A percentile compares a stretch with the other conserved stretches of the same genome.
Evolutionary conservation across 2,888 invertebrate genomes (phyloP).

Genomic region (Tachystola acroxantha): DNA sequence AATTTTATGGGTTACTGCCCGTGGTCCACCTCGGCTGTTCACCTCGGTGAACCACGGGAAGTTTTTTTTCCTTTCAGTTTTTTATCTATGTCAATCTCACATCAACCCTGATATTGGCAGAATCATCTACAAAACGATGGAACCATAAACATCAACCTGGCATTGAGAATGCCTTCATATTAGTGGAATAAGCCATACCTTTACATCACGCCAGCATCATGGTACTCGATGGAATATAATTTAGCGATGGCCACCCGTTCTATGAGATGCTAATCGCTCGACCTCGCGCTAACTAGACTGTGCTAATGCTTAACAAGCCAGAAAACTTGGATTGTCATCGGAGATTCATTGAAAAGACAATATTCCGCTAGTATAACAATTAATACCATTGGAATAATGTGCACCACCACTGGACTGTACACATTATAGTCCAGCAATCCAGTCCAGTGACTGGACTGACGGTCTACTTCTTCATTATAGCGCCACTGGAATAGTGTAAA

Average conservation of each 20-base stretch:
- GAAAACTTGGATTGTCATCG: constrained; percentile 5
- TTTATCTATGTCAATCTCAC: too few relatives aligned
- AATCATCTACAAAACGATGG: too few relatives aligned
- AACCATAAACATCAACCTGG: too few relatives aligned
- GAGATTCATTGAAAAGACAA: neutral
- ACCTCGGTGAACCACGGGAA: too few relatives aligned
- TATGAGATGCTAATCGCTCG: constrained; percentile 8
- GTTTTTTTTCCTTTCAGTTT: too few relatives aligned
- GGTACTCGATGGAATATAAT: constrained; percentile 1
- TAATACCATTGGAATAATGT: neutral
- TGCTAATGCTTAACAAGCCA: constrained; percentile 7
- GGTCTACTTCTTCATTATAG: too few relatives aligned
- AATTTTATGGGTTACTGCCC: too few relatives aligned
- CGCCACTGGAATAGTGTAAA: neutral
- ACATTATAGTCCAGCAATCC: neutral
- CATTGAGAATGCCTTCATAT: neutral
- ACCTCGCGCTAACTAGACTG: constrained; percentile 20
- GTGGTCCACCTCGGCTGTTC: too few relatives aligned
- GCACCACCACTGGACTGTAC: too few relatives aligned
- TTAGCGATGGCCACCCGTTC: neutral
- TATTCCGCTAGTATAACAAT: neutral
- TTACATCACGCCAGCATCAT: neutral
- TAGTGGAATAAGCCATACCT: neutral
- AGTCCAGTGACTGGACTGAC: too few relatives aligned
- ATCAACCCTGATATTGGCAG: too few relatives aligned